phyloP scores from a whole-genome alignment of 2,888 invertebrate species.

The Rhimphoctona megacephalus region DNA sequence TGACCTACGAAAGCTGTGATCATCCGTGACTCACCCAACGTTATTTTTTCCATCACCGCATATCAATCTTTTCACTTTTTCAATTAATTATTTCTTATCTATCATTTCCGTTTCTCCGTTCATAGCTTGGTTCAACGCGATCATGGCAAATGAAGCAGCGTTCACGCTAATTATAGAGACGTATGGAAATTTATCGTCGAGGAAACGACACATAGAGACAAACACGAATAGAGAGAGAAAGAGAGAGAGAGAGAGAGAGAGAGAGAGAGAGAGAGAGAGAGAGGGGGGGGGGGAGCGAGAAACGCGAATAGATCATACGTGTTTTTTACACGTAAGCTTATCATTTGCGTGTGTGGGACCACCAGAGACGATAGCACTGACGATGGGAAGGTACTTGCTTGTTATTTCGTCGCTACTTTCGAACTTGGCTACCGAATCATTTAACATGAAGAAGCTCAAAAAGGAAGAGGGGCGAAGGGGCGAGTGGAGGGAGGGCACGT shows the following conservation, averaged over 20 bases:
- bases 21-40: background rate
- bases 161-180: slow-evolving; percentile 79
- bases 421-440: slow-evolving; percentile 26
- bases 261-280: slow-evolving; percentile 2
- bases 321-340: slow-evolving; percentile 40
- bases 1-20: background rate
- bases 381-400: slow-evolving; percentile 34
- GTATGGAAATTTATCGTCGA: slow-evolving; percentile 78
- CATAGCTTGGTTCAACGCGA: slow-evolving; percentile 23
- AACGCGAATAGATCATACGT: background rate
- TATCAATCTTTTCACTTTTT: slow-evolving; percentile 8
- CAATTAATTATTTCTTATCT: slow-evolving; percentile 19
- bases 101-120: slow-evolving; percentile 34
- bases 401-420: slow-evolving; percentile 41
- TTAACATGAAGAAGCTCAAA: slow-evolving; percentile 16
- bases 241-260: slow-evolving; percentile 13
- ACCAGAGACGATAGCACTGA: slow-evolving; percentile 52
- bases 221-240: slow-evolving; percentile 1
- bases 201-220: slow-evolving; percentile 33
- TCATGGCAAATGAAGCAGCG: slow-evolving; percentile 55
- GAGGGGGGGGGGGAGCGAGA: background rate
- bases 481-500: too few species aligned
- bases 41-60: too few species aligned
- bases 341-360: slow-evolving; percentile 54
- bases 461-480: background rate